phyloP scores from a whole-genome alignment of 2,797 vertebrate genomes.

The Sciurus carolinensis region DNA sequence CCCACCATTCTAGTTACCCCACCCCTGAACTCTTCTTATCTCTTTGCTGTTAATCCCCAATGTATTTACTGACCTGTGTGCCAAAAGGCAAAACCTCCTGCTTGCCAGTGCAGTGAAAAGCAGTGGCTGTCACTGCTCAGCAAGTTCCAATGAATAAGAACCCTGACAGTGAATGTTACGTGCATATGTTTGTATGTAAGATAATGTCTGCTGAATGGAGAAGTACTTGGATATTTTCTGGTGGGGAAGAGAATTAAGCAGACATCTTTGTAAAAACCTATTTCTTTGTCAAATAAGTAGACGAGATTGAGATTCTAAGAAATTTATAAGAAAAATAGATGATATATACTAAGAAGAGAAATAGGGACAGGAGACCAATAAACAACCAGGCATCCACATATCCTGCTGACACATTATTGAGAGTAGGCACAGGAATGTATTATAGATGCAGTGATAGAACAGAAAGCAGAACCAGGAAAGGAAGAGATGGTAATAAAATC shows the following conservation, averaged over 20 bases:
- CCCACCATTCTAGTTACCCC: neutral
- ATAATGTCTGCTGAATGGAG: neutral
- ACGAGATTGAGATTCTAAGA: constrained; percentile 3
- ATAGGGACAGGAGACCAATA: constrained; percentile 30
- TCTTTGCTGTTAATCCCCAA: constrained; percentile 44
- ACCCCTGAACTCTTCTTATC: neutral
- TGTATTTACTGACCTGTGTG: constrained; percentile 70
- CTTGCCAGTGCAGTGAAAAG: constrained; percentile 55
- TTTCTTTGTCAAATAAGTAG: constrained; percentile 65
- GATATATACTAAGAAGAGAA: constrained; percentile 57
- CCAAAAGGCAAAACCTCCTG: constrained; percentile 66
- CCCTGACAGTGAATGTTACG: neutral
- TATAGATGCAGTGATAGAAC: constrained; percentile 19
- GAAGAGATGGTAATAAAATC: constrained; percentile 48
- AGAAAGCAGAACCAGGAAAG: constrained; percentile 64
- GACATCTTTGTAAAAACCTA: constrained; percentile 51
- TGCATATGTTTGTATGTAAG: neutral
- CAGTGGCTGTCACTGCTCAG: constrained; percentile 57
- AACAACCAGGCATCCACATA: constrained; percentile 23
- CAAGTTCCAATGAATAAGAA: constrained; percentile 45
- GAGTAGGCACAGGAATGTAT: constrained; percentile 21
- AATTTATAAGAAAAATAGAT: constrained; percentile 40
- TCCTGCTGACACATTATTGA: constrained; percentile 55
- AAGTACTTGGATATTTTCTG: constrained; percentile 52
- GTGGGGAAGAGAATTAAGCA: constrained; percentile 42